Evolutionary conservation across 92 coral and sea anemone species (phyloP).

Genomic region (Porites lobata): DNA sequence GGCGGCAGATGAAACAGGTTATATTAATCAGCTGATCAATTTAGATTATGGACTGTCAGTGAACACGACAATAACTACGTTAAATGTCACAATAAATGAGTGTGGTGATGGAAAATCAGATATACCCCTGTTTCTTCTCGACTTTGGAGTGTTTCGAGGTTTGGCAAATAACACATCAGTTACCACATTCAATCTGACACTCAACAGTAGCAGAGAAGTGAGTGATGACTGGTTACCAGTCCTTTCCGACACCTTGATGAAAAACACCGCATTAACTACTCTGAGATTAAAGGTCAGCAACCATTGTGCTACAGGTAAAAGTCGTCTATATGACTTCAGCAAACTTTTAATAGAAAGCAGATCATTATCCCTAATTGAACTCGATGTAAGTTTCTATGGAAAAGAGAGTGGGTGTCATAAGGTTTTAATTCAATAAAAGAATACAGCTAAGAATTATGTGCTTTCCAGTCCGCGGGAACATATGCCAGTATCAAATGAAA

Average conservation of each 20-base stretch:
- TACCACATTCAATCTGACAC: neutral
- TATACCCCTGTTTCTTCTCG: too few species aligned
- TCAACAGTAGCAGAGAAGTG: neutral
- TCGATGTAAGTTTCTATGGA: conserved; percentile 13
- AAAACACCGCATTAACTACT: neutral
- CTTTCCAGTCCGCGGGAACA: neutral
- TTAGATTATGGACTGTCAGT: too few species aligned
- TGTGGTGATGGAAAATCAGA: neutral
- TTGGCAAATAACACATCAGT: neutral
- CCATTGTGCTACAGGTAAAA: neutral
- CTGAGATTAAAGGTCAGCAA: conserved; percentile 1
- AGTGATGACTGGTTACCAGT: neutral
- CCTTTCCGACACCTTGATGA: neutral
- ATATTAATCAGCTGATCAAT: too few species aligned
- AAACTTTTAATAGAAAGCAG: neutral
- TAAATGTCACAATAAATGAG: neutral
- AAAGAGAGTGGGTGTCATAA: neutral
- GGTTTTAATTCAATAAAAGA: neutral
- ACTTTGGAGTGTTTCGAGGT: neutral
- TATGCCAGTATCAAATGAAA: too few species aligned
- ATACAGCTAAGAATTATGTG: neutral
- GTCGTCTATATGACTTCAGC: neutral
- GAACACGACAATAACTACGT: neutral
- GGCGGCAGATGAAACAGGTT: too few species aligned
- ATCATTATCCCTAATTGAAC: neutral